Percentiles rank a stretch among this genome's conserved stretches.
Evolutionary conservation across 2,113 vertebrate species (phyloP).

Genomic region (Petaurus breviceps): DNA sequence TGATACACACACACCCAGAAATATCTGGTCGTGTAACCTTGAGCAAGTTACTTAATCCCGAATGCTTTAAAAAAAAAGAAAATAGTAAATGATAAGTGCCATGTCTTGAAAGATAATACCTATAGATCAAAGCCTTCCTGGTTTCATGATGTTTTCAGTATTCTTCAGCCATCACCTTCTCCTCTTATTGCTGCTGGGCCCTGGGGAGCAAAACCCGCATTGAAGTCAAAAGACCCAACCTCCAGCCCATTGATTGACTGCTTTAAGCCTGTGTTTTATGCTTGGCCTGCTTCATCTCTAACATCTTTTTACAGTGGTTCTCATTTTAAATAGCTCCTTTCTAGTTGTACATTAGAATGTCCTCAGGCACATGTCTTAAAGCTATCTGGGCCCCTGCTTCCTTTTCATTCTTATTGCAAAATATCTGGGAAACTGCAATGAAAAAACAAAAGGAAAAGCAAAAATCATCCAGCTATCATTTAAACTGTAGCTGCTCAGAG

Average conservation of each 20-base stretch:
- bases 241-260: not conserved
- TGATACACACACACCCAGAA: no score
- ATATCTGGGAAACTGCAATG: not conserved
- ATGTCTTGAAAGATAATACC: not conserved
- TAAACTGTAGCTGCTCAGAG: not conserved
- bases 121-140: not conserved
- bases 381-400: no score
- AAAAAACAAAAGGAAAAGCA: not conserved
- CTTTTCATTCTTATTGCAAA: no score
- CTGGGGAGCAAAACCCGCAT: not conserved
- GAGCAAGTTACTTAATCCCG: no score
- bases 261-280: not conserved
- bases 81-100: not conserved
- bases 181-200: not conserved
- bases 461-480: not conserved
- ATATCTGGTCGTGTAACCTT: no score
- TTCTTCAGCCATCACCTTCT: not conserved
- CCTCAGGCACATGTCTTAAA: not conserved
- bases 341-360: not conserved
- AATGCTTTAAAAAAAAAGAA: no score
- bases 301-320: not conserved
- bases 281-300: not conserved
- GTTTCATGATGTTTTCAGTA: not conserved
- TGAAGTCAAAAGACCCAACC: not conserved
- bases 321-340: not conserved